Evolutionary conservation across 2,888 invertebrate species (phyloP), one percentile per base, ranked within the genome.

Genomic region (Agrotis puta): DNA sequence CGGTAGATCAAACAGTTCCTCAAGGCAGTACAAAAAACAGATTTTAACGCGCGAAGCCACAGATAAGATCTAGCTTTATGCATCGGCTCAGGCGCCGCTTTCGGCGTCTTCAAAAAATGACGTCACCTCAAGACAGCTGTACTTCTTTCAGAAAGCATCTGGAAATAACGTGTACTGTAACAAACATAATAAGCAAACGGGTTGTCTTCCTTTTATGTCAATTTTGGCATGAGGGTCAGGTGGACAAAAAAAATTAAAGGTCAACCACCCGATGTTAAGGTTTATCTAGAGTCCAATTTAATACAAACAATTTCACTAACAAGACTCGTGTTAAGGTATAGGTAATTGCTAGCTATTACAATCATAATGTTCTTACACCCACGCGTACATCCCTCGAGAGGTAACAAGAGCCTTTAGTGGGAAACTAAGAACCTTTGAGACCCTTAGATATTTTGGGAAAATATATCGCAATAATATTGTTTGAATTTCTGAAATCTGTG

Each of bases 281-380:
- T 16, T 13, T 9, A 16, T 0, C 3, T 22, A 48, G 33, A 64
- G 16, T 27, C 22, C 14, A 53, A 47, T 53, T 57, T 51, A 24
- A 43, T 14, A 33, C 0, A 53, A 70, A 53, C 22, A 20, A 27
- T 53, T 51, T 62, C 16, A 27, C 3, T 22, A n/a, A 53, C 20
- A 53, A 48, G 48, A 33, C 3, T 70, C 24, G 18, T 70, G 48
- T 63, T 58, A 63, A 20, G 20, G 51, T 70, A 43, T 27, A 51
- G n/a, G 57, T 70, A 70, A 77, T 63, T 70, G 39, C 20, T 72
- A 18, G 50, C 27, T 78, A 51, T 64, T 64, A 61, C 22, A 72
- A 57, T 57, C 57, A n/a, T 62, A 53, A 53, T 65, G 51, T 63
- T 56, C 74, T 45, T 63, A 67, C 54, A 48, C 54, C 47, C 50